Evolutionary conservation across 2,888 invertebrate genomes (phyloP), one percentile per base, ranked within the genome.

Genomic region (Apoda limacodes): DNA sequence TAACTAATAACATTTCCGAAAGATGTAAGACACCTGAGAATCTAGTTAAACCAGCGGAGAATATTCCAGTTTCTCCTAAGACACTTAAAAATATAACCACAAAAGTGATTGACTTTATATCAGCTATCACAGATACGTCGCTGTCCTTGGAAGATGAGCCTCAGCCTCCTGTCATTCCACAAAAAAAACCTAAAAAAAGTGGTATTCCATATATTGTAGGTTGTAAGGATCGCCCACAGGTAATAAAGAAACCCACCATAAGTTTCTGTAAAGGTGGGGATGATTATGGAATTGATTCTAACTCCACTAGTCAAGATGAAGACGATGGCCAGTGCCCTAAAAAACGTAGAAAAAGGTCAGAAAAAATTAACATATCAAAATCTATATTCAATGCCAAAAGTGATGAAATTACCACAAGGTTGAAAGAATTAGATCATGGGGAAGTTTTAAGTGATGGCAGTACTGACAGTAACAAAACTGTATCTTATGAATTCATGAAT

Each of bases 341-440:
- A 10, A 42, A 39, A 26, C 26, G 40, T 22, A 33, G 35, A 20
- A 48, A 41, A 36, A 32, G 39, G 19, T 32, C 37, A 9, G 44
- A 45, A 31, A 35, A 21, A 10, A 30, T 42, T 5, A 48, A 34
- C 19, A 15, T 50, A 21, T 45, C 50, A 7, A 55, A 59, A 39
- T 60, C 60, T 3, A 45, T 50, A 11, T 60, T 60, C 33, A 60
- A 60, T 42, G 48, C 50, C 1, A 33, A 45, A 25, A 50, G 39
- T 42, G 47, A 55, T 28, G 52, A 55, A 36, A 56, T 53, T 24
- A 43, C 46, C 10, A 34, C 36, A 11, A 35, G 25, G 19, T 22
- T 43, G 6, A 41, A 47, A 24, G 37, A 38, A 27, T n/a, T n/a
- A n/a, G 21, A 22, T 13, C 45, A 43, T n/a, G 20, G 21, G 3